Conservation (phyloP, 2,888 invertebrate species). For the Rapana venosa region DNA sequence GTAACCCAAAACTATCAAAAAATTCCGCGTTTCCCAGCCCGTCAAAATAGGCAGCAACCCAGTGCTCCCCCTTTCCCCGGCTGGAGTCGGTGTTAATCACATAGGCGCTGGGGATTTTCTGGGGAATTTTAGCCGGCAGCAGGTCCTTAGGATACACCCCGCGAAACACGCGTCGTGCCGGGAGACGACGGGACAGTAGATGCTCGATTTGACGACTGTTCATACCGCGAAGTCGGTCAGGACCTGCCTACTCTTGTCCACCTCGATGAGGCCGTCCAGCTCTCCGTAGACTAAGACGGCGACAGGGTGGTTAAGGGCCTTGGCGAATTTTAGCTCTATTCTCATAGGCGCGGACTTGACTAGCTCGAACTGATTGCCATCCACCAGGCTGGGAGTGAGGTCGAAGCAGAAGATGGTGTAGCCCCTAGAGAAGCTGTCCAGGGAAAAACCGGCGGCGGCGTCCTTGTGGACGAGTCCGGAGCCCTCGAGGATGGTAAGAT, state of each 20-base stretch:
- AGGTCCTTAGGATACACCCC: not conserved
- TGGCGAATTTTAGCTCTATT: constrained; percentile 26
- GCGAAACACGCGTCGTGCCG: not conserved
- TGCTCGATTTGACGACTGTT: not conserved
- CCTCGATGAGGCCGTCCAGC: constrained; percentile 28
- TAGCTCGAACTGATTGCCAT: constrained; percentile 29
- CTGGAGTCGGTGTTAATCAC: not conserved
- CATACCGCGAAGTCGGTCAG: not conserved
- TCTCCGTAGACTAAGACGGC: constrained; percentile 36
- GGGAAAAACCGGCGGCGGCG: not conserved
- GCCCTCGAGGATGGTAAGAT: not conserved
- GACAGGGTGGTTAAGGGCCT: constrained; percentile 16
- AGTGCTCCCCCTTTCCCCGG: constrained; percentile 11
- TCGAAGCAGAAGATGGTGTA: constrained; percentile 32
- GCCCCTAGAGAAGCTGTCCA: not conserved
- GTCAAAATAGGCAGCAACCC: constrained; percentile 13
- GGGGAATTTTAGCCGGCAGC: not conserved
- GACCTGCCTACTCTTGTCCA: constrained; percentile 32
- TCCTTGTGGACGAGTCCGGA: not conserved
- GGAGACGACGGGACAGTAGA: not conserved
- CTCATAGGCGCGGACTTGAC: constrained; percentile 20
- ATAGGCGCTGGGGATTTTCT: not conserved
- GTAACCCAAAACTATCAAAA: constrained; percentile 40
- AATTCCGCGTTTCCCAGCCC: not conserved
- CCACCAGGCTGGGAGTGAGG: constrained; percentile 2